A percentile compares a stretch with the other conserved stretches of the same genome.
Conservation (phyloP, 1,140 invertebrate genomes). For the Danaus melanippus region DNA sequence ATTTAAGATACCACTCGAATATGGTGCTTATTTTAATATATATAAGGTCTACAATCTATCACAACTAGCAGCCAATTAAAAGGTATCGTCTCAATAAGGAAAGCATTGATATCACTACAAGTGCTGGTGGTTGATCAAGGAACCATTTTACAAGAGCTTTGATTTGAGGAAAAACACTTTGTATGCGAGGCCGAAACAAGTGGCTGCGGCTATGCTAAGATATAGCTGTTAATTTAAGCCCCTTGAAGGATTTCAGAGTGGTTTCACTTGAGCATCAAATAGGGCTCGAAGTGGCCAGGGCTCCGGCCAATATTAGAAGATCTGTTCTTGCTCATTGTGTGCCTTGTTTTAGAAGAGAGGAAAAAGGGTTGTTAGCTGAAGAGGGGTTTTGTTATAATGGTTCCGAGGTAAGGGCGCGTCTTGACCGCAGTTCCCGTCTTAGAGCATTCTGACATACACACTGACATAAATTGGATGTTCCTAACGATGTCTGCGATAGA, state of each 20-base stretch:
- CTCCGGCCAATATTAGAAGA: conserved; percentile 17
- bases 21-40: no score
- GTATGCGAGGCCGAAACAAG: conserved; percentile 17
- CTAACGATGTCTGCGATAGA: conserved; percentile 12
- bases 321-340: conserved; percentile 14
- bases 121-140: not conserved
- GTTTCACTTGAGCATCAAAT: conserved; percentile 35
- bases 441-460: conserved; percentile 25
- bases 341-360: conserved; percentile 27
- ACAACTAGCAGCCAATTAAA: no score
- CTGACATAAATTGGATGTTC: conserved; percentile 30
- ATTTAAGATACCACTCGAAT: no score
- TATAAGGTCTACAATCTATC: no score
- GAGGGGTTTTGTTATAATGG: conserved; percentile 23
- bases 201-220: conserved; percentile 27
- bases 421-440: conserved; percentile 30
- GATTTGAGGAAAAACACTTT: conserved; percentile 3
- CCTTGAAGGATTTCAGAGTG: conserved; percentile 27
- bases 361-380: conserved; percentile 24
- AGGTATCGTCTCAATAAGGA: no score
- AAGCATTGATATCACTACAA: no score
- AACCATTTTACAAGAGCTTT: conserved; percentile 16
- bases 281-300: conserved; percentile 30
- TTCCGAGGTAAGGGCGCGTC: conserved; percentile 20
- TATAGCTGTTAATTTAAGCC: conserved; percentile 29